Conservation (phyloP, 1,140 invertebrate genomes). For the Bombus pascuorum region DNA sequence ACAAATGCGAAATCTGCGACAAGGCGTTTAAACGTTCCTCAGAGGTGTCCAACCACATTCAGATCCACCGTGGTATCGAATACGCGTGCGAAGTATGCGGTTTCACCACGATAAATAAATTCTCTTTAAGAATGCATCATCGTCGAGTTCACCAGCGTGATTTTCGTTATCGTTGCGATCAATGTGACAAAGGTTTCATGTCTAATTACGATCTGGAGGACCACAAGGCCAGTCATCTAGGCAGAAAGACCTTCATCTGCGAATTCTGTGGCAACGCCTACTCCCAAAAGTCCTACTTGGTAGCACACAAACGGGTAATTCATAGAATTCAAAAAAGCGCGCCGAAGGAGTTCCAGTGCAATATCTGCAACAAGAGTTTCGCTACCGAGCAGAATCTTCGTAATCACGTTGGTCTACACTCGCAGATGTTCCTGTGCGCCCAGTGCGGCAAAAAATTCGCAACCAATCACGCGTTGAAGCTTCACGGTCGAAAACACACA, state of each 20-base stretch:
- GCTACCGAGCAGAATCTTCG: conserved; percentile 56
- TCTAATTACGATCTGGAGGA: conserved; percentile 10
- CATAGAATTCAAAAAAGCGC: neutral
- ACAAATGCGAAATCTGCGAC: conserved; percentile 16
- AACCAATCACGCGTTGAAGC: conserved; percentile 75
- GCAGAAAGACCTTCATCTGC: conserved; percentile 16
- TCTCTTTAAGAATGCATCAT: conserved; percentile 6
- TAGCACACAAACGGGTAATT: conserved; percentile 7
- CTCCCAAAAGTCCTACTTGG: conserved; percentile 8
- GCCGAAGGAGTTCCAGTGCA: conserved; percentile 69
- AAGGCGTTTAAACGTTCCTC: conserved; percentile 35
- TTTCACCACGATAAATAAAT: conserved; percentile 6
- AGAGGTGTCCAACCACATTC: neutral
- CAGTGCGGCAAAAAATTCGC: conserved; percentile 85
- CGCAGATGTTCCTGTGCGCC: conserved; percentile 79
- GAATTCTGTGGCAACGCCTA: conserved; percentile 30
- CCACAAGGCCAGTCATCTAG: neutral
- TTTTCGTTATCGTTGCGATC: conserved; percentile 10
- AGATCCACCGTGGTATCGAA: neutral
- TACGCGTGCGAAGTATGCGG: conserved; percentile 26
- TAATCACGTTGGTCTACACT: neutral
- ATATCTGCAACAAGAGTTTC: conserved; percentile 78
- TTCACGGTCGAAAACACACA: conserved; percentile 84
- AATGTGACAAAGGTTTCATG: neutral
- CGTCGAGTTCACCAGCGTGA: conserved; percentile 15